These are phyloP conservation scores for Patella pellucida DNA, from an alignment of 2,888 invertebrate species.

Conservation along the genomic window DNA sequence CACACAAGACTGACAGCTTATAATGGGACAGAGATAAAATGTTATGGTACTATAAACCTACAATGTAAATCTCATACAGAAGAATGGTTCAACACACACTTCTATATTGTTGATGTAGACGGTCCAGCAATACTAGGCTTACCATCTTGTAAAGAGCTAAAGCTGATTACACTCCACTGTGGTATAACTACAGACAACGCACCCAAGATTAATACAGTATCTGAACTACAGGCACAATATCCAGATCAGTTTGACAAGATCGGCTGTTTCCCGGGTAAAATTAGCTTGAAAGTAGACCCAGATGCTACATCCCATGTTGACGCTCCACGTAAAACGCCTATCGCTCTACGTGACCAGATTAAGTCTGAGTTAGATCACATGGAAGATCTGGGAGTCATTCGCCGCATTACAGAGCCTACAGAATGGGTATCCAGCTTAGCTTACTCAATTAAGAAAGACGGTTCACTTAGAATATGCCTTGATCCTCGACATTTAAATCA, in stretches of 20 bases:
- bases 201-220: no score
- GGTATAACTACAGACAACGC: not conserved
- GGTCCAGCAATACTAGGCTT: not conserved
- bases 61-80: not conserved
- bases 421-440: not conserved
- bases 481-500: not conserved
- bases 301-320: not conserved
- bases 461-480: not conserved
- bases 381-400: conserved; percentile 1
- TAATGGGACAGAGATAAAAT: not conserved
- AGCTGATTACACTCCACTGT: not conserved
- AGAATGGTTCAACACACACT: not conserved
- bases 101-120: conserved; percentile 6
- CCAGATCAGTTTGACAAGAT: not conserved
- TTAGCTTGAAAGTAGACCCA: not conserved
- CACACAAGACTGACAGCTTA: not conserved
- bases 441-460: conserved; percentile 4
- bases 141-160: not conserved
- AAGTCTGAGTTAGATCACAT: conserved; percentile 1
- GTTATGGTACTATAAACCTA: not conserved
- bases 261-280: not conserved
- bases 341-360: conserved; percentile 1
- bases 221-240: conserved; percentile 2
- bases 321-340: not conserved
- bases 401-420: not conserved